Base-by-base conservation (phyloP, 2,888 invertebrate species). In the Acanthosepion esculentum region DNA sequence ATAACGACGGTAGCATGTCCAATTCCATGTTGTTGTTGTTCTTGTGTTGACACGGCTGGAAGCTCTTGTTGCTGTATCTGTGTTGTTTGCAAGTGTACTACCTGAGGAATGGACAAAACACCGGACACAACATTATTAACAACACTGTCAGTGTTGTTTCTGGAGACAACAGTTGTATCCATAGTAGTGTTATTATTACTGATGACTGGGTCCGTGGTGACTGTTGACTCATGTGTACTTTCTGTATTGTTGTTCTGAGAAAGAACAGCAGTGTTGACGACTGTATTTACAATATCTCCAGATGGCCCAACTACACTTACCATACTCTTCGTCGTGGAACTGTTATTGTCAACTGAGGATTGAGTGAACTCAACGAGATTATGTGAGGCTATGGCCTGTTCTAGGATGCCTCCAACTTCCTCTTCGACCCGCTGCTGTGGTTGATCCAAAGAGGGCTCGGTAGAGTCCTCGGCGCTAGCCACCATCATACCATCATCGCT, bases 211-310 rank as follows among this genome's bases (percentile, higher is more conserved):
- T 53, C 93, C n/a, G 93, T 78, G 10, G 10, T 48, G 48, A 53
- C 50, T 93, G 50, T 6, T 53, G 93, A n/a, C 93, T 48, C 29
- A 29, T 29, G 33, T 53, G 53, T 93, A 53, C 5, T 93, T 33
- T 93, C 93, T 26, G 93, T 93, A 29, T 53, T 48, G 12, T 48
- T 53, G 53, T 48, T 53, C 23, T 23, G 93, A 29, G 53, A 53
- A 93, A 93, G 50, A 8, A 53, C 48, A 93, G 29, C n/a, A 48
- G 50, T 93, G n/a, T 93, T 29, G 50, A 93, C 93, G 20, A 93
- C 93, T 53, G 93, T 48, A n/a, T 93, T 93, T n/a, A 93, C 93
- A 93, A 93, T 93, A 50, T 93, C 50, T 93, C 93, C 93, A 53
- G 93, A 18, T 18, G 93, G 93, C 12, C 93, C 93, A 48, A 93